These are phyloP conservation scores for Papilio demoleus DNA, from an alignment of 2,888 invertebrate species.

Conservation along the genomic window DNA sequence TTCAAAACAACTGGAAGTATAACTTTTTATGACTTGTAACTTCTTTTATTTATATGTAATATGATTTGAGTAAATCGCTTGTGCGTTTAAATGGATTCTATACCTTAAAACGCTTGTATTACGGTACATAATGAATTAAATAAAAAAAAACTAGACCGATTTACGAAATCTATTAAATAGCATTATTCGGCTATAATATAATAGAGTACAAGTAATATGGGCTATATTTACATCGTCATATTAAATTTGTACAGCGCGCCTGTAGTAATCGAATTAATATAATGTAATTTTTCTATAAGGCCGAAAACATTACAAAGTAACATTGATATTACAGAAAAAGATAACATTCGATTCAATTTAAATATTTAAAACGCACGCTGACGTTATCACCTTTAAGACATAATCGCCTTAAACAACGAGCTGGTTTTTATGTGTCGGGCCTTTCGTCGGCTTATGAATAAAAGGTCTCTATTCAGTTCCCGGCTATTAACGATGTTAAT, in stretches of 20 bases:
- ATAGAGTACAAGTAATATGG: too few species aligned
- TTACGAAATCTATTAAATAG: too few species aligned
- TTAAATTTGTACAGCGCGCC: too few species aligned
- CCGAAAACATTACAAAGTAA: neutral
- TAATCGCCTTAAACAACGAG: conserved; percentile 33
- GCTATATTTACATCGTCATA: too few species aligned
- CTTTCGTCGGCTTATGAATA: conserved; percentile 64
- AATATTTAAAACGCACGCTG: neutral
- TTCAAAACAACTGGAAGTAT: conserved; percentile 1
- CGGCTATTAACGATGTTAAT: conserved; percentile 77
- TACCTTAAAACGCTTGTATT: too few species aligned
- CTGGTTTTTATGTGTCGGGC: conserved; percentile 56
- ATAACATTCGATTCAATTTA: conserved; percentile 19
- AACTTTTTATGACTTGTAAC: conserved; percentile 10
- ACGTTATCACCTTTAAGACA: conserved; percentile 33
- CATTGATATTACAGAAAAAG: neutral
- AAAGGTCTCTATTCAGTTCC: conserved; percentile 65
- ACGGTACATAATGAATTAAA: too few species aligned
- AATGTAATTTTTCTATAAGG: neutral
- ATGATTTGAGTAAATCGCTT: neutral
- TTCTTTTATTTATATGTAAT: neutral
- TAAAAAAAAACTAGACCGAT: too few species aligned
- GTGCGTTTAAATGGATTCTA: neutral
- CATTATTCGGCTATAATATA: too few species aligned
- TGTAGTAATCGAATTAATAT: too few species aligned